Evolutionary conservation across 92 coral and sea anemone species (phyloP), one percentile per base, ranked within the genome.

Genomic region (Phymanthus crucifer): DNA sequence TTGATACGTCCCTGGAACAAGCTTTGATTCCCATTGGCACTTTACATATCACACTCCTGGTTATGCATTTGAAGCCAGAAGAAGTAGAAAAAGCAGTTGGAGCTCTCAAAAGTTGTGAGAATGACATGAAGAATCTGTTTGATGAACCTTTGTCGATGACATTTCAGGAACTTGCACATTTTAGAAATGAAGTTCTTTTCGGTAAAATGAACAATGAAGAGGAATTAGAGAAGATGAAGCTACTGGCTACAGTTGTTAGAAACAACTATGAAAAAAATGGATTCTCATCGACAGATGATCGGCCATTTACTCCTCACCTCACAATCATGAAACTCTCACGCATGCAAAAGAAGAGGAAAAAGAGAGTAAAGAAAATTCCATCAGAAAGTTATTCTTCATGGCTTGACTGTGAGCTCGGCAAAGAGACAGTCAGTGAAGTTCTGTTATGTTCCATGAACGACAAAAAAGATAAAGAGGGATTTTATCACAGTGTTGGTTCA

Each of bases 241-340:
- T 86, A 37, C 74, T 93, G 56, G 90, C 88, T 47, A 68, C 58
- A 2, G 85, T 78, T 37, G 74, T 96, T 10, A 87, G 86, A 45
- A 83, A 84, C 36, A 79, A 66, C 9, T 93, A 78, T 81, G 35
- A 77, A 38, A 69, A 84, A 52, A 74, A 84, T 61, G 93, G 87
- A 71, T 92, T 95, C 23, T 70, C 66, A 13, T 81, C 88, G 11
- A 87, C 90, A 11, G 94, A 93, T 76, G 85, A 89, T 50, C 83
- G 87, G 3, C 94, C 90, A 23, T 89, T 89, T 32, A 83, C 76
- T 33, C 98, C 99, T 54, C 99, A 96, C 69, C 80, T 96, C 64
- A 96, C 99, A n/a, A 74, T 96, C 32, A 75, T 93, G 89, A 96
- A 96, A 67, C 73, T 96, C 73, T 89, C 96, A 66, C 81, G 96